Evolutionary conservation across 2,888 invertebrate species (phyloP), one percentile per base, ranked within the genome.

Genomic region (Parnassius apollo): DNA sequence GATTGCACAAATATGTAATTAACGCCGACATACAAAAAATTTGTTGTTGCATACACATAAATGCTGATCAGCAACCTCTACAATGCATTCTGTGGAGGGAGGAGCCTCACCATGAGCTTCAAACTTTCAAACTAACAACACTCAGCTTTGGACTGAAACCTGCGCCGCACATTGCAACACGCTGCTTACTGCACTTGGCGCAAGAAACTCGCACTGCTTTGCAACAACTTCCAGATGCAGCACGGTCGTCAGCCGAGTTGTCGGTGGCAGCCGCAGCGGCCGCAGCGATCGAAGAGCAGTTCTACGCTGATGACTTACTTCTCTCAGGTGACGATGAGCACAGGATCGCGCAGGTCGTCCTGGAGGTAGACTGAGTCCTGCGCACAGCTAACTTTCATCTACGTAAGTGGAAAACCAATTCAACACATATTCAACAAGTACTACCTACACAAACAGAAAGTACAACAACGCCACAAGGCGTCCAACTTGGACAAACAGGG

Each of bases 101-200:
- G 12, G 45, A 62, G 10, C 54, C 57, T 8, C 42, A n/a, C 1
- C 44, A 65, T 51, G 59, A 49, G 4, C n/a, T 67, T 53, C 10
- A 10, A 44, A 64, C 60, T 11, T 67, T 62, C 42, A 9, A 42
- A 22, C 52, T 67, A 10, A 67, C 62, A 9, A 67, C 65, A 13
- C 60, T 69, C 8, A 67, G 61, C 42, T 67, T 66, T 56, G 68
- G 68, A 1, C 22, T 66, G 42, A 65, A 65, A 25, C 52, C 50
- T 42, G 65, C 68, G 22, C 68, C 65, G 2, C 42, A 64, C 22
- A 22, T 66, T 22, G 65, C 66, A 10, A 66, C n/a, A n/a, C 66
- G 2, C 60, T 25, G 25, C 2, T 25, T 3, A 25, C 25, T 3
- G 3, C 25, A 25, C 25, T 25, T 25, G 25, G 25, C 25, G 2